Evolutionary conservation across 2,888 invertebrate genomes (phyloP).

Genomic region (Ischnus inquisitorius): DNA sequence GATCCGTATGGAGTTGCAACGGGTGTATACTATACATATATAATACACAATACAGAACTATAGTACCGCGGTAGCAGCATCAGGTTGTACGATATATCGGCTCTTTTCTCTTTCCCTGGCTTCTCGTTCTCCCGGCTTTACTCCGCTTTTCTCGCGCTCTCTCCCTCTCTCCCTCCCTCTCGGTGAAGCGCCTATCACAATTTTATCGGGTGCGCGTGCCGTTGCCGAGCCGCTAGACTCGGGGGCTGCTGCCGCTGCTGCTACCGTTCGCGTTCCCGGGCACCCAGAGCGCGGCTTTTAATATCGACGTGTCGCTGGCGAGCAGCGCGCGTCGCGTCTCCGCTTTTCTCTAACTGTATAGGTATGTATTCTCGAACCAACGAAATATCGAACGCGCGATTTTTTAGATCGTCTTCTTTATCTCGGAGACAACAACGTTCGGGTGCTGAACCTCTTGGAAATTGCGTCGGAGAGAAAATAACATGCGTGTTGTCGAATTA

Average conservation of each 20-base stretch:
- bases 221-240: constrained; percentile 31
- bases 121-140: constrained; percentile 9
- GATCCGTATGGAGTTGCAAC: constrained; percentile 31
- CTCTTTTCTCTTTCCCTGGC: constrained; percentile 18
- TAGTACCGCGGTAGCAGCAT: neutral
- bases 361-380: neutral
- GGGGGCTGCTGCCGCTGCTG: neutral
- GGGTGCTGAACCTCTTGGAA: no score
- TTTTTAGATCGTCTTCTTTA: no score
- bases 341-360: constrained; percentile 18
- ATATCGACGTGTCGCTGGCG: constrained; percentile 51
- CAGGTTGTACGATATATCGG: constrained; percentile 7
- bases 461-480: no score
- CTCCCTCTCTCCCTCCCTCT: constrained; percentile 22
- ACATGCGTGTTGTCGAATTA: no score
- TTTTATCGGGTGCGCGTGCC: constrained; percentile 27
- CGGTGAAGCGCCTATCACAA: constrained; percentile 27
- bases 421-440: no score
- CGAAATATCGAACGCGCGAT: no score
- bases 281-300: constrained; percentile 29
- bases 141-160: neutral
- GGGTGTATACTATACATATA: constrained; percentile 8
- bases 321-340: constrained; percentile 36
- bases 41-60: no score
- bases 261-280: constrained; percentile 20